Percentiles rank a stretch among this genome's conserved stretches.
phyloP scores from a whole-genome alignment of 2,888 invertebrate species.

The Zygogramma bicolorata region DNA sequence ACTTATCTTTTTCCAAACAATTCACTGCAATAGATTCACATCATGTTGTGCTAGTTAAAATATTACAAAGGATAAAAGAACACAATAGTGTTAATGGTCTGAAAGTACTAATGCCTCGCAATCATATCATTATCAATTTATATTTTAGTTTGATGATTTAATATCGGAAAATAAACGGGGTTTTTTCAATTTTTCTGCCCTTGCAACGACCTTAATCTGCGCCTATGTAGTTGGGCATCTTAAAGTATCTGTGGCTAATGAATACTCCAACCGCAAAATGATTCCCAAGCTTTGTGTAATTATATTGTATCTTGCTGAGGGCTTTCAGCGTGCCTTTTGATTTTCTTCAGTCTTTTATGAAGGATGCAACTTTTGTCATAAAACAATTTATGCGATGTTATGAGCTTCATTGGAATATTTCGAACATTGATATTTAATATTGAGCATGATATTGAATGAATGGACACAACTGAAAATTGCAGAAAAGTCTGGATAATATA shows the following conservation, averaged over 20 bases:
- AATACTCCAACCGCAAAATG: slow-evolving; percentile 49
- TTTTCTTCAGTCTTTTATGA: slow-evolving; percentile 27
- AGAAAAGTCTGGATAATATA: too few relatives aligned
- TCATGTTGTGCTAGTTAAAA: too few relatives aligned
- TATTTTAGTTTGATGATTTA: too few relatives aligned
- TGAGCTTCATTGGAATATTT: background rate
- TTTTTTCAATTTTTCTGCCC: background rate
- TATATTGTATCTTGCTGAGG: slow-evolving; percentile 48
- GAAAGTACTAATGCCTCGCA: too few relatives aligned
- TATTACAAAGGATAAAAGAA: too few relatives aligned
- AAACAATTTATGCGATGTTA: background rate
- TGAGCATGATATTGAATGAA: background rate
- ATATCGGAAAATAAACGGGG: too few relatives aligned
- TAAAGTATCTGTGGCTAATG: slow-evolving; percentile 41
- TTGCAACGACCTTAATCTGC: slow-evolving; percentile 4
- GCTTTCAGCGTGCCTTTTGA: slow-evolving; percentile 38
- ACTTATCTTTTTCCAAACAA: too few relatives aligned
- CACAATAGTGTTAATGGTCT: too few relatives aligned
- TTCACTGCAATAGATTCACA: too few relatives aligned
- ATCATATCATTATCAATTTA: too few relatives aligned
- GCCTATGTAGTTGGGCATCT: slow-evolving; percentile 34
- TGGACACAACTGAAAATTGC: background rate
- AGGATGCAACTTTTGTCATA: background rate
- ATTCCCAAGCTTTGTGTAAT: slow-evolving; percentile 49
- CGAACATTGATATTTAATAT: background rate